phyloP scores from a whole-genome alignment of 2,888 invertebrate genomes.

The Lepeophtheirus nordmannii region DNA sequence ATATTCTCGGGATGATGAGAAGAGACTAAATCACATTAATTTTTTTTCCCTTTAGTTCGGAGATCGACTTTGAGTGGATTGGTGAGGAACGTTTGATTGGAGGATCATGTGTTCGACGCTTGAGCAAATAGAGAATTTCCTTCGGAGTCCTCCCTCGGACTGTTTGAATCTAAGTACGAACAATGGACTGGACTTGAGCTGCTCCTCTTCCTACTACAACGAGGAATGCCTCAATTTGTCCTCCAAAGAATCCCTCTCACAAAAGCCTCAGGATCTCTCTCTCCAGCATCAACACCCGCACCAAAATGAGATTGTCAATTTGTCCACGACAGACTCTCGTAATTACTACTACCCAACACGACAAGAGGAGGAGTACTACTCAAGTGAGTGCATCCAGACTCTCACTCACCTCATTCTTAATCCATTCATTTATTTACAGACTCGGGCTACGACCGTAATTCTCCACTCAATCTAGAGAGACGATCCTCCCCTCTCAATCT shows the following conservation, averaged over 20 bases:
- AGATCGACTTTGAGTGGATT: too few species aligned
- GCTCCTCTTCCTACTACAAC: not conserved
- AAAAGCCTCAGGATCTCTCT: not conserved
- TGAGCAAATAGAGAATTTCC: constrained; percentile 3
- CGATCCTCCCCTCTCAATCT: constrained; percentile 16
- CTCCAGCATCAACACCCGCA: not conserved
- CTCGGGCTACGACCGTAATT: not conserved
- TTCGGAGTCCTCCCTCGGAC: constrained; percentile 6
- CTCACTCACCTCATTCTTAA: not conserved
- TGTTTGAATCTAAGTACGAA: constrained; percentile 14
- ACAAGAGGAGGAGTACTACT: not conserved
- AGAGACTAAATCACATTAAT: too few species aligned
- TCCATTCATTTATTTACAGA: not conserved
- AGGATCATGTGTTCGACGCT: constrained; percentile 4
- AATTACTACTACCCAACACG: not conserved
- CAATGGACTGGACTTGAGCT: constrained; percentile 17
- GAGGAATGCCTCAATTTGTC: constrained; percentile 8
- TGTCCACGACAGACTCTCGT: not conserved
- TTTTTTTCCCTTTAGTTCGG: too few species aligned
- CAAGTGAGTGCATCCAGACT: not conserved
- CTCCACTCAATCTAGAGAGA: constrained; percentile 17
- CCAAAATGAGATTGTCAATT: not conserved
- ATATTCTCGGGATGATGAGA: too few species aligned
- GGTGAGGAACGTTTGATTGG: too few species aligned
- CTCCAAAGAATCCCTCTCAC: not conserved